Evolutionary conservation across 2,113 vertebrate genomes (phyloP).

Genomic region (Solea senegalensis): DNA sequence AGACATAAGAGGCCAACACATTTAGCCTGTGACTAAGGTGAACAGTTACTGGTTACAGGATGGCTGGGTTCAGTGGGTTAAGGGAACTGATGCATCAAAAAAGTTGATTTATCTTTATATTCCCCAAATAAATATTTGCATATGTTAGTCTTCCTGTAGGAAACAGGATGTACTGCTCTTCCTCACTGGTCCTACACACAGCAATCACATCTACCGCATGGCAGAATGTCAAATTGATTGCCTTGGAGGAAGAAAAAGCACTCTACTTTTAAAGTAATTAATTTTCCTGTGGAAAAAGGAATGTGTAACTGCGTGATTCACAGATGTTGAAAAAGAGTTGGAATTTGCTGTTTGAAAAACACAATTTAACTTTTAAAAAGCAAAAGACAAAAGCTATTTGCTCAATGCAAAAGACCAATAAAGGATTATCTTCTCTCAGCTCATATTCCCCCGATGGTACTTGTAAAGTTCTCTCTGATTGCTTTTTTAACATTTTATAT

Average conservation of each 20-base stretch:
- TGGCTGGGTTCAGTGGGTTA: background rate
- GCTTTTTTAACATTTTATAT: too few relatives aligned
- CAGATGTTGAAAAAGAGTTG: background rate
- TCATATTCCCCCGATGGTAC: too few relatives aligned
- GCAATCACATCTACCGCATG: background rate
- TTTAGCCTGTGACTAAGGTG: background rate
- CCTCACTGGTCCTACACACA: background rate
- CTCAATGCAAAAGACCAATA: too few relatives aligned
- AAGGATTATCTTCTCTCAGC: too few relatives aligned
- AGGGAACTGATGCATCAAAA: background rate
- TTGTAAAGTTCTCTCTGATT: too few relatives aligned
- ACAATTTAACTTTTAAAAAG: background rate
- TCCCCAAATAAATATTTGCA: constrained; percentile 32
- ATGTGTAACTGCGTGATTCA: background rate
- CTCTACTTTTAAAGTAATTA: background rate
- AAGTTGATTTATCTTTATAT: background rate
- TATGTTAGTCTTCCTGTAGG: constrained; percentile 23
- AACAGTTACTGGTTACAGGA: background rate
- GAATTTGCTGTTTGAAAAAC: background rate
- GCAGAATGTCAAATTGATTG: background rate
- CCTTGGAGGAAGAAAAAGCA: background rate
- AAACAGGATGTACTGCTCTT: constrained; percentile 23
- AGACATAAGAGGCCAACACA: background rate
- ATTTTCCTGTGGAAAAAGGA: background rate
- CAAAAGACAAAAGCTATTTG: background rate